Evolutionary conservation across 1,140 invertebrate species (phyloP), one percentile per base, ranked within the genome.

Genomic region (Micrasema minimum): DNA sequence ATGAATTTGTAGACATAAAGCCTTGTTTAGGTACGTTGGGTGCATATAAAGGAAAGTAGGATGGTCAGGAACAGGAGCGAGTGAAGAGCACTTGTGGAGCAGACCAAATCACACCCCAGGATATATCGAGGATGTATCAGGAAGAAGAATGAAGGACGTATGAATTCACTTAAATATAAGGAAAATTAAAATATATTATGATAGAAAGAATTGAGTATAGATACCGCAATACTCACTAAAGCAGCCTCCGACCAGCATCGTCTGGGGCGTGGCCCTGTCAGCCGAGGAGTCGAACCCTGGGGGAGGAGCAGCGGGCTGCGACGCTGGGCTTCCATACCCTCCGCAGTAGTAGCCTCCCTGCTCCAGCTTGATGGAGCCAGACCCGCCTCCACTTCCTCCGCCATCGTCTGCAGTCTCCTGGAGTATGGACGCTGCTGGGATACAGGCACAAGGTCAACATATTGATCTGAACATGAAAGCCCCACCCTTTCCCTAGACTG

Each of bases 291-390:
- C 85, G 71, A 80, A 82, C 12, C 82, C 81, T 18, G 50, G 14
- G 7, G 69, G 57, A 10, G 67, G 64, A 20, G 76, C 61, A 9
- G 79, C 78, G 7, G 78, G 75, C 22, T 81, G 85, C 75, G 90
- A 85, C 68, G 89, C 89, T 70, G 89, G 90, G 75, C 92, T 89
- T 75, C 93, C 93, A 85, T 96, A 96, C 85, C 93, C 96, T 78
- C 92, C 95, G 85, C 93, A 95, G 85, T 97, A 97, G 84, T 95
- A 96, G 51, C 90, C 88, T 53, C 91, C 90, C 79, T 93, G 93
- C 87, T 95, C 95, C 85, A 95, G 89, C 87, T 96, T 97, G 80
- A 95, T 96, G 78, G 90, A 90, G 78, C n/a, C n/a, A n/a, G n/a
- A n/a, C n/a, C 91, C 69, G 20, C 0, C 80, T 41, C 83, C 75